Evolutionary conservation across 2,113 vertebrate genomes (phyloP), one percentile per base, ranked within the genome.

Genomic region (Myiozetetes cayanensis): DNA sequence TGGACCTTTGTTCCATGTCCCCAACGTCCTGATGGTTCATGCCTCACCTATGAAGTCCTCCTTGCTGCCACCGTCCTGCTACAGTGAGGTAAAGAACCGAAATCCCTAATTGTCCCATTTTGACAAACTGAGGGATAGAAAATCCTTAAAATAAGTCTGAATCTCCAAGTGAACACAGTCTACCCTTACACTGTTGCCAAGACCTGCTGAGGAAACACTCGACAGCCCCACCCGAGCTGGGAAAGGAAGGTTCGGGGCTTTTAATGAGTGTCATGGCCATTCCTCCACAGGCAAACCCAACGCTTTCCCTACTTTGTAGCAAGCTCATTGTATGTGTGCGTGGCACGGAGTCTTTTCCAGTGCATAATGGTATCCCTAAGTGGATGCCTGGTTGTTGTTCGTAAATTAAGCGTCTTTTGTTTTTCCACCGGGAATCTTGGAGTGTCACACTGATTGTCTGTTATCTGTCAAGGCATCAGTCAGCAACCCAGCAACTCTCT

Each of bases 391-490:
- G 33, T n/a, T 89, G 90, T 82, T 91, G 83, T 89, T 90, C 47
- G 2, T 47, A 74, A 85, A 92, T 92, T 96, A 94, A 93, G 56
- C 0, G 2, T 21, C 87, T 89, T 94, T 89, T 85, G 83, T 93
- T 97, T 97, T 96, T 96, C 78, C 59, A 68, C 52, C 21, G 2
- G 91, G 91, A 92, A 80, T 91, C 63, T 59, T 49, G 89, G 86
- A 93, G 80, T 89, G 82, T 93, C 0, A 8, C 37, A 68, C 75
- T n/a, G 68, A 90, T 87, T 93, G 95, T 93, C 82, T 85, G 87
- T 94, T 96, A 90, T 96, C 92, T 93, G 95, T 96, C 96, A 95
- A 96, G 78, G 89, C 94, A 95, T 96, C 89, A 91, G 90, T 72
- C 96, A 88, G 96, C 82, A 94, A 85, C 95, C 62, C 84, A 62